Conservation (phyloP, 2,888 invertebrate species). For the Lasioglossum malachurum region DNA sequence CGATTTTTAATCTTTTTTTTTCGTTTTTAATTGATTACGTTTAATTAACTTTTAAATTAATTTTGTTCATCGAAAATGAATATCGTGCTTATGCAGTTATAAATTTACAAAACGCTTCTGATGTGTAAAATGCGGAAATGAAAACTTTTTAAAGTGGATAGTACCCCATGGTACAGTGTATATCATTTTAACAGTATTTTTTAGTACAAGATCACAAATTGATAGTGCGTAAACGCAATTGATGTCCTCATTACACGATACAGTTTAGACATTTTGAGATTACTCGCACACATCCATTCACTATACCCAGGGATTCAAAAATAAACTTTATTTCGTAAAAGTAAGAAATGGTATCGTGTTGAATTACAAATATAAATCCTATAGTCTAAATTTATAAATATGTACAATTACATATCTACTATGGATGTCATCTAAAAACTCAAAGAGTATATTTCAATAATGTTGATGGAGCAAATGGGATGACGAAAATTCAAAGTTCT, state of each 20-base stretch:
- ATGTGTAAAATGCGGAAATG: constrained; percentile 38
- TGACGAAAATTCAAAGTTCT: constrained; percentile 58
- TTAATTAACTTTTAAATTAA: constrained; percentile 32
- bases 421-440: constrained; percentile 75
- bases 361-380: constrained; percentile 83
- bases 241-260: constrained; percentile 59
- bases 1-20: constrained; percentile 7
- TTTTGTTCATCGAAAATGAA: constrained; percentile 17
- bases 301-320: constrained; percentile 78
- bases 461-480: constrained; percentile 78
- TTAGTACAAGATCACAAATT: constrained; percentile 70
- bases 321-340: constrained; percentile 83
- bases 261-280: constrained; percentile 65
- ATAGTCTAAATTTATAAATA: constrained; percentile 82
- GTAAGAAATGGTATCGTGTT: constrained; percentile 81
- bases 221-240: constrained; percentile 59
- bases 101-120: constrained; percentile 58
- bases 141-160: constrained; percentile 44
- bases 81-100: constrained; percentile 30
- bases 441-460: constrained; percentile 71
- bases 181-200: constrained; percentile 52
- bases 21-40: constrained; percentile 20
- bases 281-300: constrained; percentile 75
- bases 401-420: constrained; percentile 81
- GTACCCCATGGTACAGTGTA: constrained; percentile 42